These are phyloP conservation scores for Tetragonula clypearis DNA, from an alignment of 1,140 invertebrate genomes.

Conservation along the genomic window DNA sequence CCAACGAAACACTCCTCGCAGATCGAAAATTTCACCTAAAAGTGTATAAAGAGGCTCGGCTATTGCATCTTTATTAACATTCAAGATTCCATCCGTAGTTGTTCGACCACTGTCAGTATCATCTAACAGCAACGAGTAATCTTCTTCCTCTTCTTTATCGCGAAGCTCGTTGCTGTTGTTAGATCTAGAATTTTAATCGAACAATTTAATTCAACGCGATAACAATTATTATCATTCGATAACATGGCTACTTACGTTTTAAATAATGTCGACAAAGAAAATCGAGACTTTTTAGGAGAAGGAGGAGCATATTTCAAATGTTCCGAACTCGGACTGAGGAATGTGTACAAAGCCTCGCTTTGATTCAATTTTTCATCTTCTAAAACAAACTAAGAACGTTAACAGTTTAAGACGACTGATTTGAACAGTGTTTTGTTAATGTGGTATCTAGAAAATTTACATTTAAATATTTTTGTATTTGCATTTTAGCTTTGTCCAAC, in stretches of 20 bases:
- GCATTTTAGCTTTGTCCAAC: constrained; percentile 90
- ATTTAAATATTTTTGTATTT: constrained; percentile 93
- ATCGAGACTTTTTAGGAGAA: constrained; percentile 90
- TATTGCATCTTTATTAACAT: constrained; percentile 90
- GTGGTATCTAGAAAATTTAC: constrained; percentile 80
- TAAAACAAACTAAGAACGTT: constrained; percentile 87
- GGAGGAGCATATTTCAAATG: constrained; percentile 90
- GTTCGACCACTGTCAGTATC: constrained; percentile 75
- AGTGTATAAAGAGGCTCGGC: constrained; percentile 93
- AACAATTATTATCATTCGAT: neutral
- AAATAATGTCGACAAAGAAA: constrained; percentile 92
- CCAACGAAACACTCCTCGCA: constrained; percentile 93
- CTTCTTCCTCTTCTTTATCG: constrained; percentile 86
- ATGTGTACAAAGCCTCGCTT: constrained; percentile 94
- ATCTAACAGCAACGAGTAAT: constrained; percentile 88
- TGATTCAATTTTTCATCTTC: constrained; percentile 93
- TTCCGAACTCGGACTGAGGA: constrained; percentile 94
- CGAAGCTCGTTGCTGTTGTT: constrained; percentile 77
- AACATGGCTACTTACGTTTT: constrained; percentile 85
- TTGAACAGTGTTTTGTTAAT: neutral
- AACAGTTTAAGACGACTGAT: neutral
- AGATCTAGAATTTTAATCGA: constrained; percentile 57
- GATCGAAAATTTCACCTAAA: constrained; percentile 94
- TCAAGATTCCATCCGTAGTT: constrained; percentile 79
- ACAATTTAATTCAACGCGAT: too few relatives aligned